phyloP scores from a whole-genome alignment of 2,888 invertebrate species.

The Diarsia dahlii region DNA sequence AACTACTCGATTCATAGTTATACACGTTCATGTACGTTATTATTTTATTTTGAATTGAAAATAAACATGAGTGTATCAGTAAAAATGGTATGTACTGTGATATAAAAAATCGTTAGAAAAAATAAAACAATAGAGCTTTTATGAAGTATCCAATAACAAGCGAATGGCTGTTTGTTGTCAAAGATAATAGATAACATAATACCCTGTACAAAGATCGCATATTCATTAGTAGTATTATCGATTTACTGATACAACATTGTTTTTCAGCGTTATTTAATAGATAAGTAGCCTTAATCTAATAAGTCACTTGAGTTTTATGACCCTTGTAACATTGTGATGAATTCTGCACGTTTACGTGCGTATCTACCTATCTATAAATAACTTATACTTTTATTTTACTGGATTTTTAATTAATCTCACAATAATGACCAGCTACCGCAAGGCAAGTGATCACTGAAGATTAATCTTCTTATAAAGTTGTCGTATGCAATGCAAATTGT shows the following conservation, averaged over 20 bases:
- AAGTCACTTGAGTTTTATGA: constrained; percentile 64
- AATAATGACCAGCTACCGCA: constrained; percentile 23
- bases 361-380: constrained; percentile 31
- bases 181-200: constrained; percentile 62
- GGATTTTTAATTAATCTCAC: constrained; percentile 16
- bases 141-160: constrained; percentile 50
- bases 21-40: constrained; percentile 87
- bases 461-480: constrained; percentile 26
- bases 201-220: constrained; percentile 57
- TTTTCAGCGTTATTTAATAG: constrained; percentile 77
- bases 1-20: constrained; percentile 80
- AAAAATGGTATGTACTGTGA: constrained; percentile 11
- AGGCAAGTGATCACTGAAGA: constrained; percentile 45
- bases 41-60: constrained; percentile 46
- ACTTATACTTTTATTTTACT: constrained; percentile 4
- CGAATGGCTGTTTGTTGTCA: constrained; percentile 49
- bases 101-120: background rate
- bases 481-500: constrained; percentile 44
- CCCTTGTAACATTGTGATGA: constrained; percentile 52
- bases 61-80: constrained; percentile 44
- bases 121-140: constrained; percentile 54
- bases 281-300: constrained; percentile 72
- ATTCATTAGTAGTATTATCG: constrained; percentile 71
- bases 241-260: constrained; percentile 79
- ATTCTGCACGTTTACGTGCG: constrained; percentile 35